Evolutionary conservation across 2,113 vertebrate species (phyloP), one percentile per base, ranked within the genome.

Genomic region (Rhabdornis inornatus): DNA sequence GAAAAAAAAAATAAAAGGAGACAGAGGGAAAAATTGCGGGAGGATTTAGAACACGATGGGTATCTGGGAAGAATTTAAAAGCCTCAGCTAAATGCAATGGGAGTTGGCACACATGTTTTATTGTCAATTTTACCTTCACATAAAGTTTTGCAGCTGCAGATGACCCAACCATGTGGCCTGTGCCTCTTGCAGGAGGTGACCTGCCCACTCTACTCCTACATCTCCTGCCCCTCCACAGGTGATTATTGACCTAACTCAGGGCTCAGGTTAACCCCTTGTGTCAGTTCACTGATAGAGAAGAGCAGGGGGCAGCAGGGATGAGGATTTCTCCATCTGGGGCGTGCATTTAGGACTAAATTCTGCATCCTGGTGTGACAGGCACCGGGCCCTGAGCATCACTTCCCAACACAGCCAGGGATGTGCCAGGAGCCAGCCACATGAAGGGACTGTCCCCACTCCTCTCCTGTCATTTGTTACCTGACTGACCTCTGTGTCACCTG

Each of bases 311-410:
- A 4, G 79, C 24, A 2, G 59, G 64, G 37, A 18, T 25, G 97
- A 96, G 96, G 97, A 97, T 98, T 98, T 98, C 96, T 96, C 98
- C 91, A 44, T 97, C 96, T 96, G 97, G 92, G 95, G 95, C 84
- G 91, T 96, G 96, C 91, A 63, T 10, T 87, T 89, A 93, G 94
- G 97, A 94, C 92, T 97, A 59, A 98, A 96, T 96, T 96, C 97
- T 98, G 97, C 97, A 96, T 87, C 94, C 96, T 97, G 97, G 96
- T 97, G 94, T 91, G 97, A 96, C 89, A 74, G 97, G 92, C 98
- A 97, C 97, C 79, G 31, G 93, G 95, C 97, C 93, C 78, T 15
- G 89, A 68, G 79, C 97, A 97, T 94, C 94, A 65, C 96, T 97
- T 97, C 97, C 65, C 60, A 22, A 5, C 2, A 90, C 97, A 95